Base-by-base conservation (phyloP, 2,797 vertebrate species). In the Paramormyrops hopkinsi region DNA sequence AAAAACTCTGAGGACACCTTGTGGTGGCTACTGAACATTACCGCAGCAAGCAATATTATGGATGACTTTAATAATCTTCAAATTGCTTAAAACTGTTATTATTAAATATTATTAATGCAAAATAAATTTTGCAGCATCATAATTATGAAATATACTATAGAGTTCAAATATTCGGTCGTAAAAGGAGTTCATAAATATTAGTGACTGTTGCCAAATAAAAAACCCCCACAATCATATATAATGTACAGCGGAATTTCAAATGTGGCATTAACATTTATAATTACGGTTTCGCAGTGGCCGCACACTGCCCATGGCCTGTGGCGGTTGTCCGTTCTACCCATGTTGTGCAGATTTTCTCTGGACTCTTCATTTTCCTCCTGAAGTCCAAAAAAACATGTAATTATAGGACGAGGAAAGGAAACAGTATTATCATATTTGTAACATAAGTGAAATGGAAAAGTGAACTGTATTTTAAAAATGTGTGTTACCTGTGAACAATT, bases 1-100 rank as follows among this genome's bases (percentile, higher is more conserved):
- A 84, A 86, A 86, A 86, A 86, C 84, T 86, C 51, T 86, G 84
- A 86, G 46, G 84, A 86, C 84, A 86, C 84, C 84, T 53, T 14
- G 48, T 86, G 84, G 84, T 29, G 46, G 11, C 84, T 29, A 17
- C 51, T 51, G 84, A 29, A 29, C 50, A 86, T 51, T 86, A 53
- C 84, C 11, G 2, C 50, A 29, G 76, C 76, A 82, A 46, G 37
- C 17, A n/a, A 19, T 82, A 82, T 82, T 82, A 82, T 82, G 41
- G 41, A 82, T 44, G 41, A 82, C 37, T 82, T 19, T 22, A 82
- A 82, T 82, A 82, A 46, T 44, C 37, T 46, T 82, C 2, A 46
- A 46, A 44, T 19, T 46, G 41, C 76, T 82, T n/a, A 8, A 82
- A 82, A 44, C 76, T 82, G 4, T 79, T 79, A 82, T n/a, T 82